Percentiles rank a stretch among this genome's conserved stretches.
phyloP scores from a whole-genome alignment of 2,888 invertebrate species.

The Drosophila dives region DNA sequence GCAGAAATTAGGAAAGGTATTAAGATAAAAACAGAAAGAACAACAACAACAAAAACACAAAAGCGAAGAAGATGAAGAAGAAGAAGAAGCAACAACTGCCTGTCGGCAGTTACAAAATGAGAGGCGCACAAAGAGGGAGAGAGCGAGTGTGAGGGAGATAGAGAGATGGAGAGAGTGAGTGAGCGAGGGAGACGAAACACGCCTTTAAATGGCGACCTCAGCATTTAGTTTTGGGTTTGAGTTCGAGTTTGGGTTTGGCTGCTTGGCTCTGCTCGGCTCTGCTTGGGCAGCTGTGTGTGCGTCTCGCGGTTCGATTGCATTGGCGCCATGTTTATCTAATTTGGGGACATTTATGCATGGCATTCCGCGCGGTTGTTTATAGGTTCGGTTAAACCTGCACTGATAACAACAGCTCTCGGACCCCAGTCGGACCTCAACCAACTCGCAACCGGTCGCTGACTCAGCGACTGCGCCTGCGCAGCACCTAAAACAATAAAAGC shows the following conservation, averaged over 20 bases:
- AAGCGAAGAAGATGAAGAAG: constrained; percentile 30
- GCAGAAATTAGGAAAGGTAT: constrained; percentile 78
- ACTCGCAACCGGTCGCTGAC: constrained; percentile 48
- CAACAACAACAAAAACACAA: constrained; percentile 38
- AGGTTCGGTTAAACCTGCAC: constrained; percentile 84
- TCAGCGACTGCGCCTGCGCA: constrained; percentile 53
- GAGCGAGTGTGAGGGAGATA: constrained; percentile 3
- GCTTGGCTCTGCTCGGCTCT: not conserved
- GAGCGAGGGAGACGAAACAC: constrained; percentile 44
- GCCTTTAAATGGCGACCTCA: constrained; percentile 67
- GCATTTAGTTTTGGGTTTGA: constrained; percentile 14
- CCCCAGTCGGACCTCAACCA: constrained; percentile 9
- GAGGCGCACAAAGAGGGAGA: not conserved
- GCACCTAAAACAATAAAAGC: constrained; percentile 50
- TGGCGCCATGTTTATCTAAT: constrained; percentile 85
- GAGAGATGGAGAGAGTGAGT: constrained; percentile 15
- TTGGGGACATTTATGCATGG: constrained; percentile 85
- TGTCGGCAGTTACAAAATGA: constrained; percentile 38
- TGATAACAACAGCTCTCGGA: constrained; percentile 71
- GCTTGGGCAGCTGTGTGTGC: constrained; percentile 52
- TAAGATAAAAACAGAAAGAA: constrained; percentile 65
- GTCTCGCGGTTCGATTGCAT: constrained; percentile 79
- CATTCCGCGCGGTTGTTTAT: constrained; percentile 85
- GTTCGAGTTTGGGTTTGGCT: constrained; percentile 18
- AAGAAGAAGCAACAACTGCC: constrained; percentile 8